Evolutionary conservation across 1,140 invertebrate species (phyloP).

Genomic region (Trichogramma pretiosum): DNA sequence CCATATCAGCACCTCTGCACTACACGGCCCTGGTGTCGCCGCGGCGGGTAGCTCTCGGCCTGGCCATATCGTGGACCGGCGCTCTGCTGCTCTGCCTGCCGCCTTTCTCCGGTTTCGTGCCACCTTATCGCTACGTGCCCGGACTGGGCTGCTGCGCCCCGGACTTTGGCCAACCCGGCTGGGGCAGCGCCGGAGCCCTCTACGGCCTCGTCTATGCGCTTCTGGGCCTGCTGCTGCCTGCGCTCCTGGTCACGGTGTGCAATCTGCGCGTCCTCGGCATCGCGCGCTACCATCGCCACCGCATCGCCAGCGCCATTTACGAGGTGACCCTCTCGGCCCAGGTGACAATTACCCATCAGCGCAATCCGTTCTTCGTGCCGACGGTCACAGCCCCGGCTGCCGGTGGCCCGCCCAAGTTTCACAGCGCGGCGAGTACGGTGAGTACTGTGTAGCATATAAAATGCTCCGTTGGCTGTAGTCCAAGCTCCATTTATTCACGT

Average conservation of each 20-base stretch:
- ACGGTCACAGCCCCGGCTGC: constrained; percentile 48
- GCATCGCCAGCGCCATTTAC: constrained; percentile 76
- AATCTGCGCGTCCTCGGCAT: constrained; percentile 69
- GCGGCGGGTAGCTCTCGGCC: constrained; percentile 44
- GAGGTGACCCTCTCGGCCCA: constrained; percentile 75
- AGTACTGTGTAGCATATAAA: constrained; percentile 17
- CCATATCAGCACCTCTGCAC: constrained; percentile 67
- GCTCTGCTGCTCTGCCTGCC: constrained; percentile 40
- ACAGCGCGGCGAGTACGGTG: constrained; percentile 60
- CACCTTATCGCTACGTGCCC: constrained; percentile 46
- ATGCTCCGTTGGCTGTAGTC: too few relatives aligned
- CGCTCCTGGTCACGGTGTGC: constrained; percentile 59
- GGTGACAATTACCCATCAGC: constrained; percentile 72
- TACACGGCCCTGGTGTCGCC: constrained; percentile 64
- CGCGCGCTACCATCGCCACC: constrained; percentile 69
- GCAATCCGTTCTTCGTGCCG: constrained; percentile 64
- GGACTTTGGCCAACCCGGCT: constrained; percentile 53
- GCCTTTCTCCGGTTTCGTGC: constrained; percentile 40
- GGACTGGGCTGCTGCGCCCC: constrained; percentile 56
- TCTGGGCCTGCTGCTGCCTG: constrained; percentile 58
- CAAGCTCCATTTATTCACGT: too few relatives aligned
- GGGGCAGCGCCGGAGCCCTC: constrained; percentile 39
- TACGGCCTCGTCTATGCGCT: constrained; percentile 58
- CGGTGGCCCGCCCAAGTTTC: constrained; percentile 50
- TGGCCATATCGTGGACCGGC: constrained; percentile 44